phyloP scores from a whole-genome alignment of 2,797 vertebrate genomes.

The Xiphorhynchus erythropygius region DNA sequence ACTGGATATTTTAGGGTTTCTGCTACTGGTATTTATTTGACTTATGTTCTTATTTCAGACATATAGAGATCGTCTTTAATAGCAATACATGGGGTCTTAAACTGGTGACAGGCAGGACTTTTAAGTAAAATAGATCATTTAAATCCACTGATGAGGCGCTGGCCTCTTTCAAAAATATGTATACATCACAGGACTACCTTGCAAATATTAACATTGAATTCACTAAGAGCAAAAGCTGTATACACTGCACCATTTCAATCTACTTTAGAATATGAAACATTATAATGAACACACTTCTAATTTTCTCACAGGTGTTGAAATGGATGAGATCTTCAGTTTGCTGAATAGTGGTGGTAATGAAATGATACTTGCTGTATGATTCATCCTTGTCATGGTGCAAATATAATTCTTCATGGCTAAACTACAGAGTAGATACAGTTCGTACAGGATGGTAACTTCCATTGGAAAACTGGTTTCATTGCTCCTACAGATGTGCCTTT shows the following conservation, averaged over 20 bases:
- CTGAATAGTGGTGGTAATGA: background rate
- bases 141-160: background rate
- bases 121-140: background rate
- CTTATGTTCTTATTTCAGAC: background rate
- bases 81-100: background rate
- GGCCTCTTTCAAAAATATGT: background rate
- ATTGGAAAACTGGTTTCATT: background rate
- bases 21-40: background rate
- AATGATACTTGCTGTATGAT: background rate
- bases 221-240: background rate
- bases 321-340: background rate
- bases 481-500: background rate
- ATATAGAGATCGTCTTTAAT: background rate
- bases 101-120: background rate
- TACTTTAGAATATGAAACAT: background rate
- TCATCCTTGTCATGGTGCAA: slow-evolving; percentile 22
- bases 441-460: background rate
- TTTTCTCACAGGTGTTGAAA: background rate
- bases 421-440: slow-evolving; percentile 20
- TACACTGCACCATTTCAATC: background rate
- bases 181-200: background rate
- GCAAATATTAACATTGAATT: background rate
- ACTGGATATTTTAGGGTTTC: background rate
- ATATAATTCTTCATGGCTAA: background rate
- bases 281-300: background rate